Conservation (phyloP, 2,888 invertebrate genomes). For the Acrocyrtus sp. region DNA sequence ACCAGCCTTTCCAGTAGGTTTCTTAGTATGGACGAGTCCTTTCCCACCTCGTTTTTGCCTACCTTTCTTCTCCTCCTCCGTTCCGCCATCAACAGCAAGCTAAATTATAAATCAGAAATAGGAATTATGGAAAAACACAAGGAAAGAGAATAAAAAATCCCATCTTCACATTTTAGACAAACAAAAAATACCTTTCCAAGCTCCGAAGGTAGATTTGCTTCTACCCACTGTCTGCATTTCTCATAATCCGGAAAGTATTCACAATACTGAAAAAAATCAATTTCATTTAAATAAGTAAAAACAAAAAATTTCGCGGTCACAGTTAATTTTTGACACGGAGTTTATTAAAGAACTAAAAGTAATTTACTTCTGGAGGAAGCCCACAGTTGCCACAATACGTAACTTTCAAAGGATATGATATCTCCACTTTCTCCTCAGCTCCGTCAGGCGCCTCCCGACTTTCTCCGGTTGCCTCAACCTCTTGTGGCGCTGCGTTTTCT, state of each 20-base stretch:
- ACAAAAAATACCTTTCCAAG: slow-evolving; percentile 79
- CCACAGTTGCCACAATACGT: slow-evolving; percentile 94
- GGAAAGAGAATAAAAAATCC: not conserved
- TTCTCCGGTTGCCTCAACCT: slow-evolving; percentile 1
- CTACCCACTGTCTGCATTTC: slow-evolving; percentile 96
- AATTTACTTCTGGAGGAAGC: slow-evolving; percentile 86
- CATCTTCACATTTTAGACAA: not conserved
- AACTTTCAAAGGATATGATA: slow-evolving; percentile 82
- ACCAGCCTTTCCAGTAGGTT: slow-evolving; percentile 86
- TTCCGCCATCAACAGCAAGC: slow-evolving; percentile 74
- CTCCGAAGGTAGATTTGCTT: slow-evolving; percentile 91
- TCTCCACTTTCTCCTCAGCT: slow-evolving; percentile 67
- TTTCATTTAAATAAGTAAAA: not conserved
- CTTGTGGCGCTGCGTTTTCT: slow-evolving; percentile 11
- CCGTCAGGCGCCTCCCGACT: not conserved
- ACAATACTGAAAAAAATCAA: slow-evolving; percentile 78
- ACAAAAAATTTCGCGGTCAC: slow-evolving; percentile 2
- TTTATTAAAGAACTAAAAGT: not conserved
- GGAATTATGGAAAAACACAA: slow-evolving; percentile 52
- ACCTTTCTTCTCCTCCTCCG: slow-evolving; percentile 92
- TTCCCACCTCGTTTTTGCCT: slow-evolving; percentile 97
- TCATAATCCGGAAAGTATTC: slow-evolving; percentile 98
- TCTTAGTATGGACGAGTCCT: slow-evolving; percentile 94
- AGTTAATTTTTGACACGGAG: slow-evolving; percentile 5
- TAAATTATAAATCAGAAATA: slow-evolving; percentile 67